Conservation (phyloP, 2,113 vertebrate species). For the Lepus timidus region DNA sequence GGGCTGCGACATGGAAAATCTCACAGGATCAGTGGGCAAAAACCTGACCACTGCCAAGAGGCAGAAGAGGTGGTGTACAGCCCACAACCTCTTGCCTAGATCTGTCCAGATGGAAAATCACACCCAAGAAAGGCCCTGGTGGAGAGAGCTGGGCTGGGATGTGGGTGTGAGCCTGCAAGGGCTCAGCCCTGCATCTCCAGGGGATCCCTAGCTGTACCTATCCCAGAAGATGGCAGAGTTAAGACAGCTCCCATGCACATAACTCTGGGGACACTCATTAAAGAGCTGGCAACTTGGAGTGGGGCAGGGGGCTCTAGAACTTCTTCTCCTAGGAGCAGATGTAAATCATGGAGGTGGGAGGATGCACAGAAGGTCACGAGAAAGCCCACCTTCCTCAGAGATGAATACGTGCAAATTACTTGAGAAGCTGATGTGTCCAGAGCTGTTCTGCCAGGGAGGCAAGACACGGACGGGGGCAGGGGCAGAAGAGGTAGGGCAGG, state of each 20-base stretch:
- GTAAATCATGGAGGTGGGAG: not conserved
- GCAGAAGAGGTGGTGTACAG: too few relatives aligned
- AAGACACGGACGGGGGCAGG: not conserved
- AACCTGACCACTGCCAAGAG: not conserved
- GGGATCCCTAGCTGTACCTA: not conserved
- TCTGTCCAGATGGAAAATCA: slow-evolving; percentile 9
- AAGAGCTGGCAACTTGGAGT: not conserved
- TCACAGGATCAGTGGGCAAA: not conserved
- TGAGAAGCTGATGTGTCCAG: slow-evolving; percentile 12
- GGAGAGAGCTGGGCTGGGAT: not conserved
- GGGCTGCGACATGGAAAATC: not conserved
- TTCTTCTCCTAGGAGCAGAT: not conserved
- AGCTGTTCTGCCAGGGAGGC: not conserved
- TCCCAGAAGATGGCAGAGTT: not conserved
- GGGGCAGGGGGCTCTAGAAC: not conserved
- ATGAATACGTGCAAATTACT: slow-evolving; percentile 31
- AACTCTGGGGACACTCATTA: not conserved
- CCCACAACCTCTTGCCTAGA: not conserved
- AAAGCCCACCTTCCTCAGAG: slow-evolving; percentile 36
- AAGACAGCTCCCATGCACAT: not conserved
- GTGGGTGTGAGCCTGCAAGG: not conserved
- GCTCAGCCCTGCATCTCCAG: not conserved
- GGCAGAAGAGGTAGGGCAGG: not conserved
- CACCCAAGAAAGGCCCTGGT: not conserved
- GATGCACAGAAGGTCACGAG: slow-evolving; percentile 44